These are phyloP conservation scores for Mus pahari DNA, from an alignment of 2,113 vertebrate species.

Conservation along the genomic window DNA sequence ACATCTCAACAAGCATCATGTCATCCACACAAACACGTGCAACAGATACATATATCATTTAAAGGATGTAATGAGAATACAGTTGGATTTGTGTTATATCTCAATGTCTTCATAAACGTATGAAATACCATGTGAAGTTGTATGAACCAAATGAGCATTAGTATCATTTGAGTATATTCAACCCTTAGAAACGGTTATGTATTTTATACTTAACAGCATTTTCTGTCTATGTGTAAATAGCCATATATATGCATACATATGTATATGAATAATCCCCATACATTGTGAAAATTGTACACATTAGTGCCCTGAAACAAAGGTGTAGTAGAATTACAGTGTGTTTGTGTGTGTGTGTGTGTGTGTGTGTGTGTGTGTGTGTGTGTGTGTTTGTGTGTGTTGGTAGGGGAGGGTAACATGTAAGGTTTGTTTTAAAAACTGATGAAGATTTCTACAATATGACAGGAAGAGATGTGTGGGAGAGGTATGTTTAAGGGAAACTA, in stretches of 20 bases:
- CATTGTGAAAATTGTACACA: not conserved
- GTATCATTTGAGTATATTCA: not conserved
- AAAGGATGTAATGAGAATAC: not conserved
- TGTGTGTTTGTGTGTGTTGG: not conserved
- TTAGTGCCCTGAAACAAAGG: not conserved
- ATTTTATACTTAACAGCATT: not conserved
- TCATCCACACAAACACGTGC: not conserved
- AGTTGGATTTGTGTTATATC: not conserved
- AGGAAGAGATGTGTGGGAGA: not conserved
- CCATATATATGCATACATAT: not conserved
- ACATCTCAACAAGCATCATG: not conserved
- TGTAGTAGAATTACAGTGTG: not conserved
- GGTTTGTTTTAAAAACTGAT: conserved; percentile 11
- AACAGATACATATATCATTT: not conserved
- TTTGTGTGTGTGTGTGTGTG: not conserved
- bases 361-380: not conserved
- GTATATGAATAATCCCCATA: not conserved
- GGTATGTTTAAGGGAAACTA: not conserved
- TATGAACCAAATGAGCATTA: not conserved
- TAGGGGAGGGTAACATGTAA: not conserved
- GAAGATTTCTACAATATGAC: not conserved
- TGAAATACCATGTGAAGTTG: not conserved
- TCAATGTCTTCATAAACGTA: not conserved
- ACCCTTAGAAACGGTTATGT: not conserved
- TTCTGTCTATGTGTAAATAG: not conserved